Conservation (phyloP, 1,140 invertebrate species). For the Leptinotarsa undecemlineata region DNA sequence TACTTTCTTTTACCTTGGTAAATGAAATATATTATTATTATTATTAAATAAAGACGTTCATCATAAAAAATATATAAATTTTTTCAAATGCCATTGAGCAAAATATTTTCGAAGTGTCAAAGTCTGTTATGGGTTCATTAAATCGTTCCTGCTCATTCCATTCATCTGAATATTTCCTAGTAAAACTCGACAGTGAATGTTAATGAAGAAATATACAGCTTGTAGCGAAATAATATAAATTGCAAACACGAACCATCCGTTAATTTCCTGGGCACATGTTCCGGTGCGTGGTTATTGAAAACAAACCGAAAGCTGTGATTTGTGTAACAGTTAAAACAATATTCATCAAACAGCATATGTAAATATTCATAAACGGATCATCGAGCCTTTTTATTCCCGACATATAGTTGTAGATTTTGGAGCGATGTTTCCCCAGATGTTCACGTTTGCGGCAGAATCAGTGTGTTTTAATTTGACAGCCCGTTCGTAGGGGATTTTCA, state of each 20-base stretch:
- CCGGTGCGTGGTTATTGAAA: not conserved
- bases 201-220: too few species aligned
- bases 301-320: slow-evolving; percentile 1
- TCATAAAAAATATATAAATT: too few species aligned
- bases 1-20: too few species aligned
- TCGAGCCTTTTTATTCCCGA: not conserved
- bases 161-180: too few species aligned
- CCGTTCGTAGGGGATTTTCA: slow-evolving; percentile 18
- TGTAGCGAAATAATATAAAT: too few species aligned
- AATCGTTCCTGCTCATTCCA: too few species aligned
- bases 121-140: too few species aligned
- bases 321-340: slow-evolving; percentile 3
- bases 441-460: slow-evolving; percentile 25
- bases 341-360: slow-evolving; percentile 3
- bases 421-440: slow-evolving; percentile 17
- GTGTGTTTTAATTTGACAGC: slow-evolving; percentile 23
- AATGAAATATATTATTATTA: too few species aligned
- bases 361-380: slow-evolving; percentile 8
- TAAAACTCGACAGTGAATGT: too few species aligned
- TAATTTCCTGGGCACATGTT: not conserved
- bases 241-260: not conserved
- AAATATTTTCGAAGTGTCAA: too few species aligned
- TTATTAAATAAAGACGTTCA: too few species aligned
- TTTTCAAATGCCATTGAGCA: too few species aligned
- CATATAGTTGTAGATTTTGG: slow-evolving; percentile 9